These are phyloP conservation scores for Donacobius atricapilla DNA, from an alignment of 2,113 vertebrate genomes.

Conservation along the genomic window DNA sequence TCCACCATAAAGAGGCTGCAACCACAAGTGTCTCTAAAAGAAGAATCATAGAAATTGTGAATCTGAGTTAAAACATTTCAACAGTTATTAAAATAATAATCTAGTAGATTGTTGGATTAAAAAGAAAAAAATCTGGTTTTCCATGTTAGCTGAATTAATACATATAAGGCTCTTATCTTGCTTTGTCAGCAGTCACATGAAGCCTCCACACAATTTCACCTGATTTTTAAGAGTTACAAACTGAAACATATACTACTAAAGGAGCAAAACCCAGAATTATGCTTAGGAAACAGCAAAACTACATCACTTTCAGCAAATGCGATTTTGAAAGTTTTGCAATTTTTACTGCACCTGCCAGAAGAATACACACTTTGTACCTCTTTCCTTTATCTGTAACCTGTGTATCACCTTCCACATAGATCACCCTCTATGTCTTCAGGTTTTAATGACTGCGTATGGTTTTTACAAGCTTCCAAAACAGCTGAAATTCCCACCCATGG, in stretches of 20 bases:
- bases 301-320: not conserved
- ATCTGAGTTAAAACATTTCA: not conserved
- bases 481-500: not conserved
- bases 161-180: not conserved
- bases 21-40: not conserved
- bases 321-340: not conserved
- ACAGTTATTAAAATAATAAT: not conserved
- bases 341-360: not conserved
- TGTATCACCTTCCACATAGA: not conserved
- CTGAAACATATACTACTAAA: not conserved
- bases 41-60: not conserved
- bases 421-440: not conserved
- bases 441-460: not conserved
- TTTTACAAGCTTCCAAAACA: not conserved
- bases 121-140: not conserved
- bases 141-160: not conserved
- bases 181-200: not conserved
- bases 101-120: not conserved
- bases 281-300: not conserved
- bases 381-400: not conserved
- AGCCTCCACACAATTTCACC: not conserved
- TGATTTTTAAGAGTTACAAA: not conserved
- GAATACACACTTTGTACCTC: not conserved
- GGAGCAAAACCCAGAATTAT: not conserved
- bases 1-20: not conserved